phyloP scores from a whole-genome alignment of 2,888 invertebrate genomes.

The Acheta domesticus region DNA sequence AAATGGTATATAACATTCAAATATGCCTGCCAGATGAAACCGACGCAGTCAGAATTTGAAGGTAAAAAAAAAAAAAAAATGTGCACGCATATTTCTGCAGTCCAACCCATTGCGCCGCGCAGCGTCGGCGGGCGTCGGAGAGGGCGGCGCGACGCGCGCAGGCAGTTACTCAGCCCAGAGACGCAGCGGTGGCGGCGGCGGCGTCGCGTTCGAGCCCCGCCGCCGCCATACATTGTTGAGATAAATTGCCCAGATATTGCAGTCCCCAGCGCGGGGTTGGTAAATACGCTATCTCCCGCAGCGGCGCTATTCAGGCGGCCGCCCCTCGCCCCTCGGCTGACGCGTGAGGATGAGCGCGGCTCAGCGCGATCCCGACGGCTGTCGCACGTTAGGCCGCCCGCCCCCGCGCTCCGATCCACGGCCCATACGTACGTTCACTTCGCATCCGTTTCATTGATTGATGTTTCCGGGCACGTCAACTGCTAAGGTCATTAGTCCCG shows the following conservation, averaged over 20 bases:
- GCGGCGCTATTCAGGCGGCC: not conserved
- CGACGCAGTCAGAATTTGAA: too few species aligned
- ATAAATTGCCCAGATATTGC: constrained; percentile 2
- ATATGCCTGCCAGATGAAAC: too few species aligned
- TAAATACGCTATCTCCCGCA: not conserved
- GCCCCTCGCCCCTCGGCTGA: not conserved
- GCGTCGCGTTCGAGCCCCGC: not conserved
- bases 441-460: too few species aligned
- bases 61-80: too few species aligned
- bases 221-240: constrained; percentile 18
- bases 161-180: not conserved
- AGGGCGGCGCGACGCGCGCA: not conserved
- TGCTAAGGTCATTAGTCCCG: too few species aligned
- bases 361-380: not conserved
- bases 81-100: too few species aligned
- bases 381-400: too few species aligned
- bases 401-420: too few species aligned
- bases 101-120: not conserved
- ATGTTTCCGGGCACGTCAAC: too few species aligned
- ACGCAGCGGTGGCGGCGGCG: not conserved
- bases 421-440: too few species aligned
- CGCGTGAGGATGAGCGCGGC: not conserved
- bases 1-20: too few species aligned
- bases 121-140: not conserved
- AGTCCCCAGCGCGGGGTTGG: not conserved